Evolutionary conservation across 2,888 invertebrate genomes (phyloP).

Genomic region (Brenthis daphne): DNA sequence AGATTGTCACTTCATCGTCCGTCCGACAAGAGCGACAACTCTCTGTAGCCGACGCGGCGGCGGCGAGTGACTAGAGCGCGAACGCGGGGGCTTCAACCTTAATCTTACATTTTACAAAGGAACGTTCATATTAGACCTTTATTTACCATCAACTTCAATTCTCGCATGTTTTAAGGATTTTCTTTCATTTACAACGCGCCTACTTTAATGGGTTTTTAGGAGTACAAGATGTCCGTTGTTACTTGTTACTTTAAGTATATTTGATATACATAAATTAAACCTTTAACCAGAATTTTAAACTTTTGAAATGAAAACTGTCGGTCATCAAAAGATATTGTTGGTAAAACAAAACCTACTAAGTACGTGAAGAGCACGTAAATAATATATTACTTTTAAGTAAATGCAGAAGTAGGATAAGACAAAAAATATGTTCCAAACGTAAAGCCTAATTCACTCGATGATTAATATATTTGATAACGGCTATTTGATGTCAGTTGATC

Average conservation of each 20-base stretch:
- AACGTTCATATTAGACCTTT: constrained; percentile 23
- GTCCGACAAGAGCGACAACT: background rate
- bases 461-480: constrained; percentile 9
- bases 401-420: constrained; percentile 13
- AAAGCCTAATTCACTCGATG: background rate
- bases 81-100: constrained; percentile 10
- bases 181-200: background rate
- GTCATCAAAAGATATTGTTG: constrained; percentile 2
- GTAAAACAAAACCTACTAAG: constrained; percentile 5
- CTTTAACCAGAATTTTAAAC: background rate
- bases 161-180: background rate
- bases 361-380: constrained; percentile 21
- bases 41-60: too few species aligned
- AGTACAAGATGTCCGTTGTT: background rate
- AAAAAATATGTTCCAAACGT: constrained; percentile 13
- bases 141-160: constrained; percentile 6
- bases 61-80: background rate
- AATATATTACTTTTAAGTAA: constrained; percentile 13
- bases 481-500: constrained; percentile 19
- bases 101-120: constrained; percentile 21
- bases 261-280: background rate
- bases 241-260: background rate
- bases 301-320: background rate
- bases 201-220: background rate
- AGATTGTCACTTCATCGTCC: background rate